Evolutionary conservation across 53 echinoderm and acorn worm species (phyloP).

Genomic region (Mesocentrotus franciscanus): DNA sequence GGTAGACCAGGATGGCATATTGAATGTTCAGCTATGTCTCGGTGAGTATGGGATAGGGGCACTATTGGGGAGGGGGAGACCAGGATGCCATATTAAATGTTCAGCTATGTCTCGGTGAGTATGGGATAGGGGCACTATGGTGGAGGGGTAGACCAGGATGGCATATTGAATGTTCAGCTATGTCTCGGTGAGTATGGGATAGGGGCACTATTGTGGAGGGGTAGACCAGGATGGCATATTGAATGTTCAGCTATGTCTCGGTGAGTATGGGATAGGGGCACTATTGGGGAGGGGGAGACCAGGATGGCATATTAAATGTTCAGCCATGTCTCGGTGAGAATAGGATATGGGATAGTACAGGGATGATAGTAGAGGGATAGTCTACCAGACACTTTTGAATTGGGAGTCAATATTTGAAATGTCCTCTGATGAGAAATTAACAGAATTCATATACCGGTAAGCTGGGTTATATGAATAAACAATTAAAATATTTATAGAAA

Average conservation of each 20-base stretch:
- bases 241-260: conserved; percentile 98
- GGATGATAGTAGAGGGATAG: no score
- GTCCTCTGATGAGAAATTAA: no score
- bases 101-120: conserved; percentile 92
- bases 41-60: conserved; percentile 70
- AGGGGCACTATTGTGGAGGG: conserved; percentile 92
- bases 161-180: conserved; percentile 98
- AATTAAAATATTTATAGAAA: no score
- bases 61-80: conserved; percentile 93
- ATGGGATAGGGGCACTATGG: conserved; percentile 76
- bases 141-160: conserved; percentile 93
- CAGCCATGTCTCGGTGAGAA: no score
- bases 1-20: conserved; percentile 99
- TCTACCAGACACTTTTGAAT: no score
- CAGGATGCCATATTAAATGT: conserved; percentile 98
- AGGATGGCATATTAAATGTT: no score
- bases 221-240: conserved; percentile 98
- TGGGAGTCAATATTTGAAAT: no score
- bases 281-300: no score
- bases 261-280: conserved; percentile 86
- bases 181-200: conserved; percentile 77
- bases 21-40: conserved; percentile 95
- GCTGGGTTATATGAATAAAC: no score
- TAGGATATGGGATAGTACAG: no score
- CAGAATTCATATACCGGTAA: no score